Evolutionary conservation across 2,113 vertebrate genomes (phyloP).

Genomic region (Turdus rufiventris): DNA sequence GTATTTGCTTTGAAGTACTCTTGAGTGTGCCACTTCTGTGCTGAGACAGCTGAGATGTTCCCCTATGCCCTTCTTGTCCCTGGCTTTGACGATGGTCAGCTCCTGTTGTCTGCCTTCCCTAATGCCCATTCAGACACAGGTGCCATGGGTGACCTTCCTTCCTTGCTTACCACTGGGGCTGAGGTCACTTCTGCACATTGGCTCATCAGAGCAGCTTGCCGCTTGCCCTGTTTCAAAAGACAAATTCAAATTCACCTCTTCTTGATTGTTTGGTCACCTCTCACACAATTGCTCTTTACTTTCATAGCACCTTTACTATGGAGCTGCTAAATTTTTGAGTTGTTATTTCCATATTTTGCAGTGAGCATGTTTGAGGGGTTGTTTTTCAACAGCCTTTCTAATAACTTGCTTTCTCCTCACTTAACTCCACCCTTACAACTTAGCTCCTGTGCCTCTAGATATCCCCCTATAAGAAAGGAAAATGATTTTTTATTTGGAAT

Average conservation of each 20-base stretch:
- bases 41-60: neutral
- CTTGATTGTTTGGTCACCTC: neutral
- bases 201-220: neutral
- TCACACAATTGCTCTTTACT: neutral
- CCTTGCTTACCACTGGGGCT: neutral
- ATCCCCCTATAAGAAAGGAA: neutral
- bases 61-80: neutral
- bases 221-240: neutral
- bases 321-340: neutral
- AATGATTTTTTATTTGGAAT: neutral
- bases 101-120: neutral
- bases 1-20: neutral
- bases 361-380: neutral
- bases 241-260: neutral
- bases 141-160: neutral
- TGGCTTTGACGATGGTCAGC: neutral
- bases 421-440: neutral
- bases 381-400: neutral
- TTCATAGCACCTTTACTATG: neutral
- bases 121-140: accelerated
- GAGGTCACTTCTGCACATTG: too few species aligned
- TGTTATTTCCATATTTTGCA: neutral
- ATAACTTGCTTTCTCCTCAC: neutral
- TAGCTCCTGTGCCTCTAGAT: neutral
- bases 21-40: neutral